Percentiles rank a stretch among this genome's conserved stretches.
These are phyloP conservation scores for Lasiurus borealis DNA, from an alignment of 2,113 vertebrate species.

Conservation along the genomic window DNA sequence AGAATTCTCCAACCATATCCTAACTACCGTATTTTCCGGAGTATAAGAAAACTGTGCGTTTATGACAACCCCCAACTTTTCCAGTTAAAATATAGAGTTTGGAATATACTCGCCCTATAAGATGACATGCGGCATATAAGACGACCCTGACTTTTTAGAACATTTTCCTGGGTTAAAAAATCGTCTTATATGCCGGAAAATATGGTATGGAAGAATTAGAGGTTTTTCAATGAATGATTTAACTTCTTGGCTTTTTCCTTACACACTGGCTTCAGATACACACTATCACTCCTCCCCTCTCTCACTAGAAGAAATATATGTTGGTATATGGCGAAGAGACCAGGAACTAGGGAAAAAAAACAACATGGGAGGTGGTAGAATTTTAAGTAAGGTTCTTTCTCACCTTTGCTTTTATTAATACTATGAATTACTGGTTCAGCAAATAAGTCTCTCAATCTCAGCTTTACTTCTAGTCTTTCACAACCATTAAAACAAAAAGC, in stretches of 20 bases:
- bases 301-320: neutral
- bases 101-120: too few species aligned
- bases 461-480: neutral
- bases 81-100: too few species aligned
- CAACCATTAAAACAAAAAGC: neutral
- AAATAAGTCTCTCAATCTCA: slow-evolving; percentile 4
- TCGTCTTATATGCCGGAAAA: too few species aligned
- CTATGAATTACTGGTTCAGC: neutral
- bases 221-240: neutral
- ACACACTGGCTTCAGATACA: neutral
- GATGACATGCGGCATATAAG: too few species aligned
- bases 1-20: slow-evolving; percentile 9
- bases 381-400: neutral
- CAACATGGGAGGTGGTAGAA: slow-evolving; percentile 20
- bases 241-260: neutral
- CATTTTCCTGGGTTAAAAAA: too few species aligned
- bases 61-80: too few species aligned
- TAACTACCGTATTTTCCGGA: neutral
- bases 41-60: too few species aligned
- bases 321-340: neutral
- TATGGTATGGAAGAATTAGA: neutral
- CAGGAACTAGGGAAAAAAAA: neutral
- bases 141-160: too few species aligned
- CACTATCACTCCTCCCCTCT: neutral
- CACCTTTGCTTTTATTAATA: slow-evolving; percentile 53